Conservation (phyloP, 1,140 invertebrate genomes). For the Apis cerana region DNA sequence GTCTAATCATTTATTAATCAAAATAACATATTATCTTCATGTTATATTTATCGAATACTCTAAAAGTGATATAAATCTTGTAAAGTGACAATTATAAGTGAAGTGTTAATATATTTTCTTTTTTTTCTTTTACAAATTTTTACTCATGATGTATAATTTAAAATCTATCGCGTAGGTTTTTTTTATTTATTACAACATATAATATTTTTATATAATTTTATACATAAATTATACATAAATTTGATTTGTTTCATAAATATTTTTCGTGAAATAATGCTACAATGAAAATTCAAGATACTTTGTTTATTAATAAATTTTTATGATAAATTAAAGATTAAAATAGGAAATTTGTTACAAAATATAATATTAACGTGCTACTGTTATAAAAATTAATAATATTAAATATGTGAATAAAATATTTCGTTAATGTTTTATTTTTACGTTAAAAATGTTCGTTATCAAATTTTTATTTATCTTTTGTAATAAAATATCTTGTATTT, state of each 20-base stretch:
- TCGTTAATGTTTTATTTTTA: too few relatives aligned
- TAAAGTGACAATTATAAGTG: constrained; percentile 3
- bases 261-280: constrained; percentile 14
- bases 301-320: background rate
- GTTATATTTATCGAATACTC: background rate
- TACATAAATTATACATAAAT: background rate
- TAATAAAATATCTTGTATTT: background rate
- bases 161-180: background rate
- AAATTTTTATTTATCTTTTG: background rate
- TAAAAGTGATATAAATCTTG: background rate
- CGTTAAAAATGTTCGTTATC: background rate
- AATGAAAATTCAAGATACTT: background rate
- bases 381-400: too few relatives aligned
- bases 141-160: background rate
- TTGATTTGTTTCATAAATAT: background rate
- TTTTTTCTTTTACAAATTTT: background rate
- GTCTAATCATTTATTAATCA: background rate
- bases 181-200: background rate
- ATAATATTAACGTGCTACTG: too few relatives aligned
- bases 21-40: background rate
- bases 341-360: too few relatives aligned
- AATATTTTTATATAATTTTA: background rate
- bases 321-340: background rate
- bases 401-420: background rate
- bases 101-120: background rate